These are phyloP conservation scores for Erebia aethiops DNA, from an alignment of 2,888 invertebrate species.

Conservation along the genomic window DNA sequence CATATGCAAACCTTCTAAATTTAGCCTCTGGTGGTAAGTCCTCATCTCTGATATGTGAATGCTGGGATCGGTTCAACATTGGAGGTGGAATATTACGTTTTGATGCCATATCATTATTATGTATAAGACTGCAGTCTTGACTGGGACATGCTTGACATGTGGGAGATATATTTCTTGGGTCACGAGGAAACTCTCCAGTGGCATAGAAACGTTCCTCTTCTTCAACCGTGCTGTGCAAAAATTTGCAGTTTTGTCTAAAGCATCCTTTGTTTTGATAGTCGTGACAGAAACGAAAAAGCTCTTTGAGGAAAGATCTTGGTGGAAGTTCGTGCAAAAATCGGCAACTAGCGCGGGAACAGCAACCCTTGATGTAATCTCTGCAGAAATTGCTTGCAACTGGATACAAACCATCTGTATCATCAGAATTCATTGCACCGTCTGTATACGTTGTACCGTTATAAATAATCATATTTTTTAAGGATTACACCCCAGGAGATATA, in stretches of 20 bases:
- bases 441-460: constrained; percentile 46
- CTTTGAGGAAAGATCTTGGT: constrained; percentile 62
- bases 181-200: constrained; percentile 84
- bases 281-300: constrained; percentile 81
- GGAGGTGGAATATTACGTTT: constrained; percentile 58
- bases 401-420: constrained; percentile 55
- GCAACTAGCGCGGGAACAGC: constrained; percentile 81
- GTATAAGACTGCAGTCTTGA: constrained; percentile 67
- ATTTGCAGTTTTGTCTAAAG: constrained; percentile 85
- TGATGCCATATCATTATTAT: constrained; percentile 55
- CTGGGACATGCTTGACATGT: constrained; percentile 85
- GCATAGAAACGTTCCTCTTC: constrained; percentile 87
- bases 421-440: constrained; percentile 56
- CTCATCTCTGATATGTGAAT: constrained; percentile 62
- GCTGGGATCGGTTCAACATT: constrained; percentile 53
- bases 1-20: constrained; percentile 65
- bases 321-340: constrained; percentile 72
- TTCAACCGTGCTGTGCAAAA: constrained; percentile 86
- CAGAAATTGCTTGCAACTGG: constrained; percentile 62
- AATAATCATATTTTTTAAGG: constrained; percentile 49
- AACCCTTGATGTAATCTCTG: constrained; percentile 78
- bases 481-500: not conserved
- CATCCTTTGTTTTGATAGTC: constrained; percentile 88
- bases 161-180: constrained; percentile 63
- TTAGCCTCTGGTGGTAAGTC: constrained; percentile 75